phyloP scores from a whole-genome alignment of 35 echinoderm and acorn worm species.

The Hemicentrotus pulcherrimus region DNA sequence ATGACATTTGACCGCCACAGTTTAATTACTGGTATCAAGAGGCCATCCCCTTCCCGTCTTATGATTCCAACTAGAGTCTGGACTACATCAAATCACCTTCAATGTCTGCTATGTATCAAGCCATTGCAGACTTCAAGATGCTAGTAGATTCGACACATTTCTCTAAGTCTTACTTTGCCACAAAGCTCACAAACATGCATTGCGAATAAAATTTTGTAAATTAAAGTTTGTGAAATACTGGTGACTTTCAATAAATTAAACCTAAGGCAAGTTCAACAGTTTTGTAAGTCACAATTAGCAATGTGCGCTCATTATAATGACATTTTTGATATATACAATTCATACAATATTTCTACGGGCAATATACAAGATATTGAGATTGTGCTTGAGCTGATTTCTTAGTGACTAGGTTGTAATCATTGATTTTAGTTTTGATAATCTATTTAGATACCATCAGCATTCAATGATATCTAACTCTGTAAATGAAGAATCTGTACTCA shows the following conservation, averaged over 20 bases:
- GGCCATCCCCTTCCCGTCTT: neutral
- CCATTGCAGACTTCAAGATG: neutral
- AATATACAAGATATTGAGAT: no score
- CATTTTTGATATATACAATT: no score
- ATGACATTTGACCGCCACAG: neutral
- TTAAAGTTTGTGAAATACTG: no score
- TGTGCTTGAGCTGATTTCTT: no score
- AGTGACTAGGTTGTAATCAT: no score
- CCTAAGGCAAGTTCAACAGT: no score
- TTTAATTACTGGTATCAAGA: neutral
- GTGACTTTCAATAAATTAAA: no score
- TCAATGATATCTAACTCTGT: neutral
- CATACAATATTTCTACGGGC: no score
- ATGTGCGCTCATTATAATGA: no score
- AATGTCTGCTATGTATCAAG: neutral
- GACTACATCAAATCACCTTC: neutral
- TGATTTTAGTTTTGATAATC: no score
- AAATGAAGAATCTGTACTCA: neutral
- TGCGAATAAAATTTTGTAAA: neutral
- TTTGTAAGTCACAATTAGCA: no score
- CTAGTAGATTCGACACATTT: neutral
- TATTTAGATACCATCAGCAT: no score
- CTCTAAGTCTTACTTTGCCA: neutral
- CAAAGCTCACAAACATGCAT: neutral
- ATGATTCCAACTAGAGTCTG: neutral